Conservation (phyloP, 2,797 vertebrate genomes). For the Hipposideros larvatus region DNA sequence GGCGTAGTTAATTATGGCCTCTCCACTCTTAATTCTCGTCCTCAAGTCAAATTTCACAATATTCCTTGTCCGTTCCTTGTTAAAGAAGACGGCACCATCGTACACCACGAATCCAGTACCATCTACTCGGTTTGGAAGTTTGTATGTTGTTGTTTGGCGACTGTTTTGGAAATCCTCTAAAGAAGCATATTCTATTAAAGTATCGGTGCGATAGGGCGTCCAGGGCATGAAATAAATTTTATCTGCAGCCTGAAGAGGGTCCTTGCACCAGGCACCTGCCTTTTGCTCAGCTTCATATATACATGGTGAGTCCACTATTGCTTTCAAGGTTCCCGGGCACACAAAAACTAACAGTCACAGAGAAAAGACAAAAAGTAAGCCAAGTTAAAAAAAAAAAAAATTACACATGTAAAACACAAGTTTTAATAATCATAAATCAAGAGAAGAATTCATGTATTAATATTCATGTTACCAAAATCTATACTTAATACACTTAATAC, state of each 20-base stretch:
- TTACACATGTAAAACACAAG: constrained; percentile 55
- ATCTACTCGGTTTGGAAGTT: constrained; percentile 98
- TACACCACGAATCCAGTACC: constrained; percentile 99
- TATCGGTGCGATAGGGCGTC: constrained; percentile 99
- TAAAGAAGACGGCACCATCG: constrained; percentile 99
- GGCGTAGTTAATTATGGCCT: constrained; percentile 99
- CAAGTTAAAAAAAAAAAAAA: constrained; percentile 86
- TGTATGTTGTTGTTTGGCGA: constrained; percentile 97
- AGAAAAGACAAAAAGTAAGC: constrained; percentile 93
- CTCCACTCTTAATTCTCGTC: constrained; percentile 99
- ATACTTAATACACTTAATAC: constrained; percentile 83
- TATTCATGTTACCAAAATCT: constrained; percentile 81
- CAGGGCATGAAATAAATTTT: constrained; percentile 99
- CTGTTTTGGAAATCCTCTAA: constrained; percentile 97
- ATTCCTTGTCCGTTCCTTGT: constrained; percentile 99
- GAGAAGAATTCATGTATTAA: constrained; percentile 86
- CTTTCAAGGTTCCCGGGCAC: constrained; percentile 99
- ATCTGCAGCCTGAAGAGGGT: constrained; percentile 98
- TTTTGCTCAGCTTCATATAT: constrained; percentile 99
- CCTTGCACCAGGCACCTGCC: constrained; percentile 99
- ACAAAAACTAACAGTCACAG: constrained; percentile 98
- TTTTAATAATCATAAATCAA: constrained; percentile 83
- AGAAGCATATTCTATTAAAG: constrained; percentile 97
- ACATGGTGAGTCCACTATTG: constrained; percentile 97
- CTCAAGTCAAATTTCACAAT: constrained; percentile 99